phyloP scores from a whole-genome alignment of 2,797 vertebrate genomes.

The Neosilurus mollespiculum region DNA sequence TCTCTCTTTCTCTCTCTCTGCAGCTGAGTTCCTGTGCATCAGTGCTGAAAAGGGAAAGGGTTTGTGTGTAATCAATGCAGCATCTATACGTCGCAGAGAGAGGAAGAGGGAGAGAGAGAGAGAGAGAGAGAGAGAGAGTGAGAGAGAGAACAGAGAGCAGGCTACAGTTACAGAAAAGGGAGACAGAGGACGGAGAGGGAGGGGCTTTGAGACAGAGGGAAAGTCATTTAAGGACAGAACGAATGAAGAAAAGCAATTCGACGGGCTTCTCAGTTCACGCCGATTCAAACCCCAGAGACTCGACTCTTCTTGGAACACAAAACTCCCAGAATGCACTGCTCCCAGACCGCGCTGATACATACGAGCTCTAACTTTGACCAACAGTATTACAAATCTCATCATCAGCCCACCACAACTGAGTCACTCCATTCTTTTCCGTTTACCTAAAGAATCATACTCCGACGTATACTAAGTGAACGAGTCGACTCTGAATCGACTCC shows the following conservation, averaged over 20 bases:
- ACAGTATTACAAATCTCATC: background rate
- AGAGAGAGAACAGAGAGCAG: slow-evolving; percentile 64
- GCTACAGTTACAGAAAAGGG: slow-evolving; percentile 78
- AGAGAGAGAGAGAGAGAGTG: slow-evolving; percentile 21
- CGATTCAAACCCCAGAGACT: slow-evolving; percentile 3
- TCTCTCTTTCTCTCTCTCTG: slow-evolving; percentile 33
- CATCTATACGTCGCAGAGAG: slow-evolving; percentile 78
- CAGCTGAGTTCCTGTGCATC: slow-evolving; percentile 67
- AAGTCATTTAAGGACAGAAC: slow-evolving; percentile 78
- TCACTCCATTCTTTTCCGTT: background rate
- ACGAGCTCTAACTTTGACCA: too few relatives aligned
- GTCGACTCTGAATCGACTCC: slow-evolving; percentile 3
- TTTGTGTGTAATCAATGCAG: slow-evolving; percentile 77
- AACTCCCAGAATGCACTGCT: background rate
- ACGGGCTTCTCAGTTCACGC: slow-evolving; percentile 48
- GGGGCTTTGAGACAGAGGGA: slow-evolving; percentile 69
- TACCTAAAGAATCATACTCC: background rate
- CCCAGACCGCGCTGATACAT: background rate
- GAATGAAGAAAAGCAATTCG: slow-evolving; percentile 68
- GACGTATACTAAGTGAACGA: background rate
- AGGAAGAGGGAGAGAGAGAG: slow-evolving; percentile 39
- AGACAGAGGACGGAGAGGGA: slow-evolving; percentile 54
- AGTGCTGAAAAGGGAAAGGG: slow-evolving; percentile 72
- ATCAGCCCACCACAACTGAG: background rate
- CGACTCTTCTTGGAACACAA: background rate